phyloP scores from a whole-genome alignment of 1,140 invertebrate genomes.

The Nixonia krombeini region DNA sequence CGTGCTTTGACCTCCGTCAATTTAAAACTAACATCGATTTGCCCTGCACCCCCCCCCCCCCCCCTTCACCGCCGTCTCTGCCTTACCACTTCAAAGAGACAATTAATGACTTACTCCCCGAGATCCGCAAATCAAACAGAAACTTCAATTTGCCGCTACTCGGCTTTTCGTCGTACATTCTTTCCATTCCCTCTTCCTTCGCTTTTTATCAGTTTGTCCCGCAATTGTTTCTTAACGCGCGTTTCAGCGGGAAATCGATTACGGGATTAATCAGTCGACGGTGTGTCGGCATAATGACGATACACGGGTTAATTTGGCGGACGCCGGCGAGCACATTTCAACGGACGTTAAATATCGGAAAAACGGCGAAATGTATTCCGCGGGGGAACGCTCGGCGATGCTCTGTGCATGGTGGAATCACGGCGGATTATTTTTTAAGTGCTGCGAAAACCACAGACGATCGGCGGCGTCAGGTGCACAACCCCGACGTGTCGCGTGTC shows the following conservation, averaged over 20 bases:
- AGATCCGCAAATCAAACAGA: neutral
- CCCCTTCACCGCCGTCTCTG: too few species aligned
- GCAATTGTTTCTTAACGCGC: too few species aligned
- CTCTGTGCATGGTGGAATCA: slow-evolving; percentile 9
- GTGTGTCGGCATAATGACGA: too few species aligned
- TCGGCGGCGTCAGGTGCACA: slow-evolving; percentile 63
- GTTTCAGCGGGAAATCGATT: too few species aligned
- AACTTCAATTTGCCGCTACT: too few species aligned
- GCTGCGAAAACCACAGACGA: slow-evolving; percentile 60
- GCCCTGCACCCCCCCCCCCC: slow-evolving; percentile 6
- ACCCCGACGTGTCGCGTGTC: slow-evolving; percentile 58
- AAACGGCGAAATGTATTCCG: slow-evolving; percentile 21
- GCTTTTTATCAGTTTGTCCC: too few species aligned
- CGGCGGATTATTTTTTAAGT: slow-evolving; percentile 48
- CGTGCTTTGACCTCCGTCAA: slow-evolving; percentile 41
- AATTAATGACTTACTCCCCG: slow-evolving; percentile 4
- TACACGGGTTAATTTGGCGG: neutral
- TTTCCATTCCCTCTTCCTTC: too few species aligned
- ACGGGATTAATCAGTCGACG: too few species aligned
- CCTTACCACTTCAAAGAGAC: slow-evolving; percentile 1
- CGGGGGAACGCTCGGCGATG: neutral
- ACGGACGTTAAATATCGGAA: slow-evolving; percentile 18
- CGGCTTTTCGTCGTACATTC: too few species aligned
- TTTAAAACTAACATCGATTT: slow-evolving; percentile 53
- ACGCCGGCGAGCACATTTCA: neutral